Evolutionary conservation across 2,888 invertebrate genomes (phyloP), one percentile per base, ranked within the genome.

Genomic region (Rhodophaea formosa): DNA sequence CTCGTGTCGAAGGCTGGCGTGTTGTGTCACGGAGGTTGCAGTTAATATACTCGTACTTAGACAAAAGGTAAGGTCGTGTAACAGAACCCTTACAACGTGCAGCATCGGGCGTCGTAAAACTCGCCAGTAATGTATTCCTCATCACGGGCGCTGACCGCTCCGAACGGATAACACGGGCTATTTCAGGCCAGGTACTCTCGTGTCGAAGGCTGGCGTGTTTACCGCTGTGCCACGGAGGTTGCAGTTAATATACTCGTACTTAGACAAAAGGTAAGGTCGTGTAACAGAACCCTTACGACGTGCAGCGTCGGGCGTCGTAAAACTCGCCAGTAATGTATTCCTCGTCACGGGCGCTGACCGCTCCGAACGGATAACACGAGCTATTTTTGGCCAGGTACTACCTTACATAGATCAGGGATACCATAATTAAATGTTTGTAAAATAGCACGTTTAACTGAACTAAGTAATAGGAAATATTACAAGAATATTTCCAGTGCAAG

Each of bases 91-190:
- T 14, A 49, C 49, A 32, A 32, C 49, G 32, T 14, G 32, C 12
- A 3, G 49, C 29, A 6, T 15, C 14, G 14, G 30, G 30, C 15
- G 7, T 32, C 49, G 49, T 49, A 49, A 47, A 49, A 49, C n/a
- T 15, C 14, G 49, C 49, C 49, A 12, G 47, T 84, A 85, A 86
- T 86, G 69, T 84, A 86, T 86, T 78, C 86, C 64, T 49, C 58
- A 69, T 65, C 86, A 86, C 86, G 86, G 57, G 58, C 64, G 82
- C 85, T 84, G 84, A 84, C 83, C 78, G 70, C 66, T 69, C 72
- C 10, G 0, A 51, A 61, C 62, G 61, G 67, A 70, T 67, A 56
- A 56, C 54, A 56, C 5, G 5, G 47, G 44, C 53, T 60, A 60
- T 42, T 57, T 61, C 55, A 55, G 32, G 47, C 57, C 59, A 30